Conservation (phyloP, 2,888 invertebrate species). For the Sylvicola cinctus region DNA sequence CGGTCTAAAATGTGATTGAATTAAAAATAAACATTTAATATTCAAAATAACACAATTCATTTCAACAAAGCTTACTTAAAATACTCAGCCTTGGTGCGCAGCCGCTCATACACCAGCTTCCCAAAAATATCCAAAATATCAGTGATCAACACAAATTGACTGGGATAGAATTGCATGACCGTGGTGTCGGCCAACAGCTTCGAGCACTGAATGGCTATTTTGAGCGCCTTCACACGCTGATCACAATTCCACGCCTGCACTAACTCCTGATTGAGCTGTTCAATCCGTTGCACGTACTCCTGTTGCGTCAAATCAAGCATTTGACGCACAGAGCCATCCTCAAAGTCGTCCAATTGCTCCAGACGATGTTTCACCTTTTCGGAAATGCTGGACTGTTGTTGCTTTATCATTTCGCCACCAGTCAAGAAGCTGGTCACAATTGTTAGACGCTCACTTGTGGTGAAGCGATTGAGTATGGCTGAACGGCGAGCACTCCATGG, state of each 20-base stretch:
- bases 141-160: constrained; percentile 90
- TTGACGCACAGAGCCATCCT: constrained; percentile 70
- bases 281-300: constrained; percentile 74
- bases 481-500: constrained; percentile 59
- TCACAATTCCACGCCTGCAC: constrained; percentile 85
- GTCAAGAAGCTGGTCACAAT: constrained; percentile 75
- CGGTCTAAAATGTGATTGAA: constrained; percentile 19
- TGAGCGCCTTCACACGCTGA: constrained; percentile 84
- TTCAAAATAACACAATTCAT: no score
- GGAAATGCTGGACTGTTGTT: constrained; percentile 41
- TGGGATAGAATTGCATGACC: constrained; percentile 90
- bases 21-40: constrained; percentile 3
- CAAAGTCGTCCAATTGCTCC: constrained; percentile 88
- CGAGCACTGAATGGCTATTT: constrained; percentile 93
- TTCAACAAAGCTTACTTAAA: constrained; percentile 29
- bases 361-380: constrained; percentile 79
- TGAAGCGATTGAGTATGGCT: constrained; percentile 72
- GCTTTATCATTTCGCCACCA: constrained; percentile 66
- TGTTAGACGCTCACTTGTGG: constrained; percentile 81
- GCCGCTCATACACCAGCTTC: constrained; percentile 65
- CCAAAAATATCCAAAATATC: constrained; percentile 93
- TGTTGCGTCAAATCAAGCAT: constrained; percentile 80
- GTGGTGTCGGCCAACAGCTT: constrained; percentile 77
- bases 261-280: constrained; percentile 78
- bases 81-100: constrained; percentile 52